These are phyloP conservation scores for Lordiphosa fenestrarum DNA, from an alignment of 2,888 invertebrate species.

Conservation along the genomic window DNA sequence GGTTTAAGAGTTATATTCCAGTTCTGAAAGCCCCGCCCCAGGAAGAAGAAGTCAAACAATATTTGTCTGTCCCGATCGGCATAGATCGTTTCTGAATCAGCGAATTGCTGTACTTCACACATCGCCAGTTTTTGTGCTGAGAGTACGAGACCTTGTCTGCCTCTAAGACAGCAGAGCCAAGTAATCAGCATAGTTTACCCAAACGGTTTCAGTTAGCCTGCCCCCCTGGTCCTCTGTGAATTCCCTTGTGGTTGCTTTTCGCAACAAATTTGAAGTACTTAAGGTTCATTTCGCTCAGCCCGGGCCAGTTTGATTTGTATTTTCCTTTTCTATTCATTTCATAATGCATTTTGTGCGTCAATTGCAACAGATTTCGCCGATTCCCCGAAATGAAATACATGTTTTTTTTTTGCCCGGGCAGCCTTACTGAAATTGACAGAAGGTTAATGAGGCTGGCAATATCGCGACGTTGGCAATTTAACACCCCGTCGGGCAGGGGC, in stretches of 20 bases:
- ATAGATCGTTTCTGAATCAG: no score
- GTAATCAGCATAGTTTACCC: no score
- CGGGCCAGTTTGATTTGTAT: constrained; percentile 7
- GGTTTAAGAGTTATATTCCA: no score
- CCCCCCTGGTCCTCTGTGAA: no score
- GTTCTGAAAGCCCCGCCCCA: no score
- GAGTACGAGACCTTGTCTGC: no score
- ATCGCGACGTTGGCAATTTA: constrained; percentile 56
- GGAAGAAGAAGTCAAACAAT: no score
- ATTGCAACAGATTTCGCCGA: constrained; percentile 64
- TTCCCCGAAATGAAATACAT: constrained; percentile 7
- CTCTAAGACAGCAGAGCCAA: no score
- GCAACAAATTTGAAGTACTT: constrained; percentile 16
- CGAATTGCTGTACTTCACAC: no score
- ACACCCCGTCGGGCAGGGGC: constrained; percentile 57
- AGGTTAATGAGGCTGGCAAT: constrained; percentile 18
- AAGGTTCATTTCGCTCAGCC: constrained; percentile 1
- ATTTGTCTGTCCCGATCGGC: no score
- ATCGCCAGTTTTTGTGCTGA: no score
- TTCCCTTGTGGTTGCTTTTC: constrained; percentile 14
- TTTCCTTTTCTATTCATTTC: constrained; percentile 26
- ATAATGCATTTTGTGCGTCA: constrained; percentile 19
- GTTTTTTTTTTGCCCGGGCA: constrained; percentile 20
- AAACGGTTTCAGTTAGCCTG: no score
- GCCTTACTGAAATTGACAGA: constrained; percentile 48